Base-by-base conservation (phyloP, 35 echinoderm and acorn worm species). In the Ophiothrix spiculata region DNA sequence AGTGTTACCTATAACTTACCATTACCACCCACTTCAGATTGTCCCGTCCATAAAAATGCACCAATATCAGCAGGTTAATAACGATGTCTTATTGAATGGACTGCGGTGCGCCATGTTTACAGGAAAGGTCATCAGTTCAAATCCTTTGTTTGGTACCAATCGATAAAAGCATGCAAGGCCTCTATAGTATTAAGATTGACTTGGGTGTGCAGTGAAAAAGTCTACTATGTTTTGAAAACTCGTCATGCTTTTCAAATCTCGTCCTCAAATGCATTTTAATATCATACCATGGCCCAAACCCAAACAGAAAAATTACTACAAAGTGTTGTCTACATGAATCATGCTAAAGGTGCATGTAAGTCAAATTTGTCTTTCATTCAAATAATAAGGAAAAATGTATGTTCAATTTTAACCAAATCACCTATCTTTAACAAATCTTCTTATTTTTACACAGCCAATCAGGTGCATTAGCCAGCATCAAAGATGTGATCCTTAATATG, bases 361-460 rank as follows among this genome's bases (percentile, higher is more conserved):
- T 49, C 6, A 49, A 49, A 6, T 49, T 49, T 49, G 42, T 10
- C 19, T 10, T 49, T 6, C 19, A 14, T 31, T 33, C 75, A 32
- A 35, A 37, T 31, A 77, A 19, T 19, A 77, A 31, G 33, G 28
- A 15, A 31, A 77, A 33, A 6, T 77, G 36, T 37, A 32, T 77
- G n/a, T 21, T 33, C 35, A 25, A 31, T 2, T 21, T 31, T 35
- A 77, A 37, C 36, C n/a, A 12, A 76, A 31, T 12, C 56, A 76
- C 29, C 74, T 35, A 28, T 28, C 12, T 8, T 76, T 8, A 28
- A 76, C 8, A 12, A 35, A 31, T 11, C 74, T 31, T 12, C 12
- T 76, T 35, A 76, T 35, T 76, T 76, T 76, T 25, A 29, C 54
- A 13, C 40, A 82, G 80, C 31, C 25, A 82, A 46, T 39, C 80